Conservation (phyloP, 1,140 invertebrate genomes). For the Drosophila orena region DNA sequence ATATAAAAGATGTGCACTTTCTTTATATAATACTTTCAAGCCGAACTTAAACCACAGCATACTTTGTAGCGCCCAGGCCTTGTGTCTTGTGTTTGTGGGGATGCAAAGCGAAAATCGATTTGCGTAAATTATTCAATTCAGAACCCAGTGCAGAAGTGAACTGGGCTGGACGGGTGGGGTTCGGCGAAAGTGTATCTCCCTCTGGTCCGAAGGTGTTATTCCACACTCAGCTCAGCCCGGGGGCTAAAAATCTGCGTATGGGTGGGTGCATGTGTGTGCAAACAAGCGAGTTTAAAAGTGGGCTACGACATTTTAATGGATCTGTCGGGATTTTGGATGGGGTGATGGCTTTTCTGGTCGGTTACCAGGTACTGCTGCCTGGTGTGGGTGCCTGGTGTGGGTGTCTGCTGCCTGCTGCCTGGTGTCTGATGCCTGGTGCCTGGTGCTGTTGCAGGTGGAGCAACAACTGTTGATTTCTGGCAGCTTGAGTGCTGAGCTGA, state of each 20-base stretch:
- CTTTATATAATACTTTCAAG: neutral
- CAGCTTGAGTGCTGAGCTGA: constrained; percentile 7
- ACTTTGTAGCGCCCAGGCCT: constrained; percentile 33
- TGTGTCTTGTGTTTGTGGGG: constrained; percentile 4
- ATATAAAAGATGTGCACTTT: constrained; percentile 10
- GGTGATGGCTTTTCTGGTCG: constrained; percentile 13
- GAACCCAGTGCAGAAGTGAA: constrained; percentile 7
- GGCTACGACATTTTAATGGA: constrained; percentile 43
- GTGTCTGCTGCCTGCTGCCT: too few relatives aligned
- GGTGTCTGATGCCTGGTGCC: too few relatives aligned
- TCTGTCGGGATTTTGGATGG: constrained; percentile 12
- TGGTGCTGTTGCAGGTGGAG: neutral
- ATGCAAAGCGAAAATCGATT: constrained; percentile 66
- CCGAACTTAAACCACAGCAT: constrained; percentile 20
- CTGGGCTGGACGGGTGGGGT: too few relatives aligned
- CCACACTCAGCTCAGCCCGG: neutral
- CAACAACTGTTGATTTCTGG: constrained; percentile 31
- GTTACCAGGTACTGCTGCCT: neutral
- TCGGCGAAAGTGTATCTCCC: neutral
- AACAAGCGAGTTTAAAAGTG: constrained; percentile 16
- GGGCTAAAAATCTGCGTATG: constrained; percentile 4
- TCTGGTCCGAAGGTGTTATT: constrained; percentile 7
- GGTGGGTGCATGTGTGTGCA: constrained; percentile 15
- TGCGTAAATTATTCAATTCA: constrained; percentile 40
- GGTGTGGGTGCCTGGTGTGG: too few relatives aligned